phyloP scores from a whole-genome alignment of 1,140 invertebrate genomes.

The Propsilocerus akamusi region DNA sequence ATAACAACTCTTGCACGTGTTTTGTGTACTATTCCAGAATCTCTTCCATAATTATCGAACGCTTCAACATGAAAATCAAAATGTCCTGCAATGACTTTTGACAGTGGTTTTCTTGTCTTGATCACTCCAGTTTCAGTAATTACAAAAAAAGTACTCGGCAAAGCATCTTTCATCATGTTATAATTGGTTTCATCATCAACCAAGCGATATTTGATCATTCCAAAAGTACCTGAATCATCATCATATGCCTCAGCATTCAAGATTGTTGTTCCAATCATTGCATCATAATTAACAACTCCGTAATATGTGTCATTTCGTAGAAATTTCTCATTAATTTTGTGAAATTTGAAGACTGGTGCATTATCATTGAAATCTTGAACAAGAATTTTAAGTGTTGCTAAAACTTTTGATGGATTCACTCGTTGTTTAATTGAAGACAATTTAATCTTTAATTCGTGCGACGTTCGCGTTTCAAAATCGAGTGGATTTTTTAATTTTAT shows the following conservation, averaged over 20 bases:
- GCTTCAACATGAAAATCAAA: constrained; percentile 46
- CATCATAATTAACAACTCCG: constrained; percentile 43
- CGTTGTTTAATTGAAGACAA: constrained; percentile 48
- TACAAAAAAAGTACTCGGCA: constrained; percentile 30
- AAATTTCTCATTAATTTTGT: constrained; percentile 16
- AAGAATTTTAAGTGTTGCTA: constrained; percentile 51
- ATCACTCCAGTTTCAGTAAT: constrained; percentile 52
- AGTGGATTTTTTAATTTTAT: constrained; percentile 42
- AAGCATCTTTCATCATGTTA: constrained; percentile 19
- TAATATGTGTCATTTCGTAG: constrained; percentile 35
- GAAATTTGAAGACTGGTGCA: constrained; percentile 50
- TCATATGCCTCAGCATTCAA: constrained; percentile 52
- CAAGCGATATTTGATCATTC: constrained; percentile 41
- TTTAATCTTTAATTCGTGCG: constrained; percentile 52
- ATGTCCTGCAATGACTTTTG: constrained; percentile 38
- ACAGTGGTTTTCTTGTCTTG: constrained; percentile 43
- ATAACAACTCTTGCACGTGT: constrained; percentile 12
- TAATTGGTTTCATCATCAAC: constrained; percentile 21
- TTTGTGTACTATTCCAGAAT: neutral
- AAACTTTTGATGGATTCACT: constrained; percentile 45
- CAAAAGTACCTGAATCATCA: constrained; percentile 52
- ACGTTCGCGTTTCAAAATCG: constrained; percentile 48
- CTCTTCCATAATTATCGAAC: neutral
- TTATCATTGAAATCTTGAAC: constrained; percentile 71
- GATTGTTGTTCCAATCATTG: constrained; percentile 44